Evolutionary conservation across 2,888 invertebrate species (phyloP), one percentile per base, ranked within the genome.

Genomic region (Tiliacea aurago): DNA sequence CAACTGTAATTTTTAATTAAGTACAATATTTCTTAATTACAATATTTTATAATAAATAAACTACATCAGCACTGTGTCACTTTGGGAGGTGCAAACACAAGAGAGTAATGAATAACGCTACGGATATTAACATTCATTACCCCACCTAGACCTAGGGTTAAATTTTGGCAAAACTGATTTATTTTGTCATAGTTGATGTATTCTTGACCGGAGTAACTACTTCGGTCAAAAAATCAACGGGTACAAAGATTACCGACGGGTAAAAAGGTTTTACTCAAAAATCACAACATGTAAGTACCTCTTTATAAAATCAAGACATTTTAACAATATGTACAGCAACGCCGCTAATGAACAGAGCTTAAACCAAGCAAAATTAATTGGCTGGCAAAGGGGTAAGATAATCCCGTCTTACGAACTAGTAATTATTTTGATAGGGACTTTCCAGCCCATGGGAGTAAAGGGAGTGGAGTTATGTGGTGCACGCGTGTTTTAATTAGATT

Each of bases 401-500:
- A 90, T 93, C 81, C 74, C 64, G 87, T 88, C 88, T 88, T 78
- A 84, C 77, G 81, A 87, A 88, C 86, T 87, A 86, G 89, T 92
- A 93, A 94, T 93, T 93, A 94, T 93, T 92, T 92, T 89, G 91
- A 93, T 92, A 92, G 92, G 90, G 91, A 83, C 85, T 89, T 88
- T 82, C 41, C 58, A 81, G 84, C 91, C 91, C 90, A 78, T 70
- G 88, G 91, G 90, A 89, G 76, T 45, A 7, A 53, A 61, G 65
- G 67, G 65, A 43, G 33, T 41, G 23, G 66, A 77, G 83, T 77
- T 83, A 72, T 82, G 81, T 82, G 80, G 86, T 78, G 79, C 81
- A 85, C 78, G 86, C 93, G 87, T 92, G 93, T 92, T 94, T 94
- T 94, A 94, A 94, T 94, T 94, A 94, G 92, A 91, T 91, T 90